Base-by-base conservation (phyloP, 2,113 vertebrate species). In the Chaetops frenatus region DNA sequence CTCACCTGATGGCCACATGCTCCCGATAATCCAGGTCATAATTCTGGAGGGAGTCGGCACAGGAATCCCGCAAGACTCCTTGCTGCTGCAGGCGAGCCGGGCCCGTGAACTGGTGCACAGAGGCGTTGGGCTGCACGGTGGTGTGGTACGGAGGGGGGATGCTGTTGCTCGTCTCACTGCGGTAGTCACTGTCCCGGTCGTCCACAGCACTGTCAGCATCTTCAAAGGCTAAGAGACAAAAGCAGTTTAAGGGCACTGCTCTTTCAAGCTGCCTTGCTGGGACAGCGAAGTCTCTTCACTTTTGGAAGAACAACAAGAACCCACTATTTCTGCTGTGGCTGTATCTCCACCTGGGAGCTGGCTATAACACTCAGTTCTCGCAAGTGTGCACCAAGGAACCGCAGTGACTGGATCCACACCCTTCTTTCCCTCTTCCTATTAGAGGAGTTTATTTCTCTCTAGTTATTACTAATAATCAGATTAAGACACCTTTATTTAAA, bases 141-240 rank as follows among this genome's bases (percentile, higher is more conserved):
- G 98, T 99, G 95, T 99, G 99, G 97, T 98, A 99, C 0, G 98
- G 98, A 7, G 98, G 99, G 12, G 99, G 99, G 53, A 99, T 88
- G 96, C 99, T 99, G 97, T 97, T 99, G 96, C 99, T 99, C 4
- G 99, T 99, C 97, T 99, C 99, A 9, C 99, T 99, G 88, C 99
- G 99, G 86, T 99, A 99, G 97, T 99, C 99, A 10, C 99, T 99
- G 92, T 99, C 99, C 76, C 99, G 97, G 95, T 99, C 99, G 50
- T 99, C 99, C 20, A 99, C 98, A 0, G 99, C 99, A 67, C 99
- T 99, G 96, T 99, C 99, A 48, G 98, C 98, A 69, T 99, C 99
- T 95, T 99, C 99, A 76, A 99, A 98, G 53, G 99, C 99, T 99
- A 93, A 64, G 67, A 91, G 95, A 97, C 23, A 97, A 95, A 86